phyloP scores from a whole-genome alignment of 2,888 invertebrate species.

The Chrysolina haemoptera region DNA sequence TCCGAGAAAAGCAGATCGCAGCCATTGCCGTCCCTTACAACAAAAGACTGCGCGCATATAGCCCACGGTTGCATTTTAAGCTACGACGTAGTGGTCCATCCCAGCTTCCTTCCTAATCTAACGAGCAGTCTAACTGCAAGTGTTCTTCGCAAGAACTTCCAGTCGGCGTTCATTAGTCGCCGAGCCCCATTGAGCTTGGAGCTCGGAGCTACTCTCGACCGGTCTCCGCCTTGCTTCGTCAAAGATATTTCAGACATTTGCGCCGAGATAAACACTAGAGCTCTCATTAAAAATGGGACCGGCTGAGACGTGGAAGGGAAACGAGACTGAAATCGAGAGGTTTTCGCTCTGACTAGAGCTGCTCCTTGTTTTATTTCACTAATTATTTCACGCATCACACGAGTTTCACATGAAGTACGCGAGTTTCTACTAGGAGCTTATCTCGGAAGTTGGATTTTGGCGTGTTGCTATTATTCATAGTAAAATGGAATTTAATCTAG shows the following conservation, averaged over 20 bases:
- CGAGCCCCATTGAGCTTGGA: constrained; percentile 19
- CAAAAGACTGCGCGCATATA: constrained; percentile 3
- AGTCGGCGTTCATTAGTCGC: constrained; percentile 31
- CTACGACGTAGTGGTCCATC: constrained; percentile 5
- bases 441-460: too few relatives aligned
- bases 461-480: too few relatives aligned
- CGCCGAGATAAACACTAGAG: constrained; percentile 21
- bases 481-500: too few relatives aligned
- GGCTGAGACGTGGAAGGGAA: not conserved
- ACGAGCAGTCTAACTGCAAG: constrained; percentile 32
- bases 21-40: constrained; percentile 7
- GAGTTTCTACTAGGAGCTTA: too few relatives aligned
- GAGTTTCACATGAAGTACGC: not conserved
- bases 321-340: constrained; percentile 4
- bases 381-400: not conserved
- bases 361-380: not conserved
- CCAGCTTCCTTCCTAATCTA: constrained; percentile 24
- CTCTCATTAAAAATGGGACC: constrained; percentile 28
- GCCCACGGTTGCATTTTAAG: constrained; percentile 26
- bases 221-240: constrained; percentile 12
- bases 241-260: constrained; percentile 20
- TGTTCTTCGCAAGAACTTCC: constrained; percentile 29
- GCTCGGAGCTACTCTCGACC: constrained; percentile 10
- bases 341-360: not conserved
- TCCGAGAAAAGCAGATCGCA: constrained; percentile 3